phyloP scores from a whole-genome alignment of 2,888 invertebrate species.

The Synanthedon myopaeformis region DNA sequence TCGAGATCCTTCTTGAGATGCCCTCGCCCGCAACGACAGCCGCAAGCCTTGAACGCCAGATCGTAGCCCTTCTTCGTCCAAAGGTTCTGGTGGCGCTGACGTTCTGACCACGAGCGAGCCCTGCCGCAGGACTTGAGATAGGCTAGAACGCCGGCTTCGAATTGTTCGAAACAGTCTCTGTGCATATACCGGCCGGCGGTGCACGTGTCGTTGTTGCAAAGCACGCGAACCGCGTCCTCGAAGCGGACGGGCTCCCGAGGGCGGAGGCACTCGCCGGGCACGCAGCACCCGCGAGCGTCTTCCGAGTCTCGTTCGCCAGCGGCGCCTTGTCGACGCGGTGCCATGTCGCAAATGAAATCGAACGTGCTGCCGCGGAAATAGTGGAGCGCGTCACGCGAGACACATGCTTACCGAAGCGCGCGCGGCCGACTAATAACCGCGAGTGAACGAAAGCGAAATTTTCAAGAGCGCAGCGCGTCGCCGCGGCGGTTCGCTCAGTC shows the following conservation, averaged over 20 bases:
- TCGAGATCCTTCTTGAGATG: slow-evolving; percentile 95
- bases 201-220: slow-evolving; percentile 96
- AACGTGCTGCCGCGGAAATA: slow-evolving; percentile 42
- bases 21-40: slow-evolving; percentile 92
- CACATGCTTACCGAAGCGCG: slow-evolving; percentile 72
- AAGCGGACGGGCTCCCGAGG: slow-evolving; percentile 74
- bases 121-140: slow-evolving; percentile 92
- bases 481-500: slow-evolving; percentile 16
- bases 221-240: slow-evolving; percentile 86
- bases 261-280: slow-evolving; percentile 86
- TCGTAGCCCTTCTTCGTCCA: slow-evolving; percentile 99
- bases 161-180: slow-evolving; percentile 93
- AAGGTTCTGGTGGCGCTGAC: slow-evolving; percentile 92
- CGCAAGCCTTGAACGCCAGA: slow-evolving; percentile 94
- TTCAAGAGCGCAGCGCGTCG: slow-evolving; percentile 72
- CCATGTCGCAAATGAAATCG: slow-evolving; percentile 63
- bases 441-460: slow-evolving; percentile 78
- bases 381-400: slow-evolving; percentile 63
- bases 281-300: slow-evolving; percentile 79
- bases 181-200: slow-evolving; percentile 93
- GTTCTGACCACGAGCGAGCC: slow-evolving; percentile 94
- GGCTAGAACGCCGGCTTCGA: slow-evolving; percentile 90
- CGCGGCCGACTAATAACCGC: slow-evolving; percentile 71
- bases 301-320: slow-evolving; percentile 61
- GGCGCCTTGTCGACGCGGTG: slow-evolving; percentile 64